A percentile compares a stretch with the other conserved stretches of the same genome.
These are phyloP conservation scores for Tachuris rubrigastra DNA, from an alignment of 2,113 vertebrate genomes.

Conservation along the genomic window DNA sequence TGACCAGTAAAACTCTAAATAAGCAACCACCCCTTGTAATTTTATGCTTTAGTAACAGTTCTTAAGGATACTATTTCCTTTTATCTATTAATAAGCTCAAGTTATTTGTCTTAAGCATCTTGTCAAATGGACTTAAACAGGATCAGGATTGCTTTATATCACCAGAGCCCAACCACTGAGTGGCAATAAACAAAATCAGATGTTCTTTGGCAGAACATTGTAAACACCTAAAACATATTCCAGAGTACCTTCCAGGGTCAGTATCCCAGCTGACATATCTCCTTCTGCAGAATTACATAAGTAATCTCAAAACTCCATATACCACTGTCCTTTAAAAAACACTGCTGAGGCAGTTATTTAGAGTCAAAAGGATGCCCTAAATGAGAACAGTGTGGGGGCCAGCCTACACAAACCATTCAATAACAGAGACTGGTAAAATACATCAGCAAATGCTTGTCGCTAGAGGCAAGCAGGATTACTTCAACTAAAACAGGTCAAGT, in stretches of 20 bases:
- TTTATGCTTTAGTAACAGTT: background rate
- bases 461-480: constrained; percentile 11
- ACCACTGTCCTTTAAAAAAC: background rate
- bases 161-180: background rate
- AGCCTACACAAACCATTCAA: background rate
- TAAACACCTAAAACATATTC: background rate
- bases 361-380: background rate
- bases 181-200: background rate
- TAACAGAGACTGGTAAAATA: background rate
- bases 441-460: background rate
- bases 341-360: background rate
- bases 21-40: background rate
- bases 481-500: background rate
- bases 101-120: background rate
- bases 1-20: background rate
- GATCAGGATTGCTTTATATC: background rate
- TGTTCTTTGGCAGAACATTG: background rate
- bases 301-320: background rate
- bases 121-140: background rate
- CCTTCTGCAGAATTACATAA: background rate
- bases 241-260: background rate
- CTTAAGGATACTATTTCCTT: background rate
- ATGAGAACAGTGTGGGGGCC: background rate
- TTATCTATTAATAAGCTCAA: background rate
- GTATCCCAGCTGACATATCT: background rate